Evolutionary conservation across 2,113 vertebrate species (phyloP), one percentile per base, ranked within the genome.

Genomic region (Serilophus lunatus): DNA sequence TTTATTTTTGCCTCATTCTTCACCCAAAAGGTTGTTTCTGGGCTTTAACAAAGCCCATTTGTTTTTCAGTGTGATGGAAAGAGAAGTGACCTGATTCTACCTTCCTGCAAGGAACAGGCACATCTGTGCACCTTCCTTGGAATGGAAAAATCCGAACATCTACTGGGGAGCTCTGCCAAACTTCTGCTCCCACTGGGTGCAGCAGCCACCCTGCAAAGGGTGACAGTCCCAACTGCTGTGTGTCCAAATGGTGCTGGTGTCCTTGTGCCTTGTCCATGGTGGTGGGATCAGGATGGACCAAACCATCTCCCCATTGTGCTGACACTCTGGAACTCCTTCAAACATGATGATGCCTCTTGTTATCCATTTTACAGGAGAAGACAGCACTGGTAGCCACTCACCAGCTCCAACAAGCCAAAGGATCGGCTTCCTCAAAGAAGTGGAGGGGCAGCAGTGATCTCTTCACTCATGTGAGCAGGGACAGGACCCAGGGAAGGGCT

Each of bases 81-180:
- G 91, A 95, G 94, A 96, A 94, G 91, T 63, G 94, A 90, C 93
- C 91, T 76, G 93, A n/a, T 15, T n/a, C 25, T 68, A 7, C 56
- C 56, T 74, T 16, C 71, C 88, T 56, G 77, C 81, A n/a, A 23
- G 60, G 40, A 84, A n/a, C 29, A 7, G 47, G 12, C 47, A 47
- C 29, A 50, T 22, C 69, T 12, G 8, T 2, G 38, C 13, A 12
- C 38, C 20, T 0, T 6, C 4, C 5, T 7, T 5, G 14, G 49
- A 15, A 45, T 31, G 33, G 44, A 5, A 24, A 63, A 29, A 28
- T 28, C 76, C 57, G 29, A 20, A 66, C 26, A 4, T n/a, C 18
- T 9, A 7, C 25, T n/a, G 18, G 3, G 42, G 42, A 88, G 51
- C 60, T 72, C 80, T 26, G 20, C 13, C 7, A 38, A 68, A 36